Base-by-base conservation (phyloP, 2,113 vertebrate genomes). In the Piprites chloris region DNA sequence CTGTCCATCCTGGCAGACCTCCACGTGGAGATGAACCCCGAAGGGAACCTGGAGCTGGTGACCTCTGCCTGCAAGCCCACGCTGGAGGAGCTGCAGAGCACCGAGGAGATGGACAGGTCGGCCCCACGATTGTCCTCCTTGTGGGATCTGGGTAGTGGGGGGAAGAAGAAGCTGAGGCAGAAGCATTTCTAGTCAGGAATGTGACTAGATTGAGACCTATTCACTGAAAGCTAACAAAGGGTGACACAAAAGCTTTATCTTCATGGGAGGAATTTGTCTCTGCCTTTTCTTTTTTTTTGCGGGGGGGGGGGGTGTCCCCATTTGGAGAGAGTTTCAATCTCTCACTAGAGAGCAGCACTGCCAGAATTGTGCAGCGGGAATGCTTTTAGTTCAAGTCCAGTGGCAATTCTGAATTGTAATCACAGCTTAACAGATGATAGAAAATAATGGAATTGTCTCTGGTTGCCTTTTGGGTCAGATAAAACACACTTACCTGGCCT, bases 1-100 rank as follows among this genome's bases (percentile, higher is more conserved):
- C 35, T 97, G 69, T 89, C 89, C 93, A 82, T 97, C 77, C 33
- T 63, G 61, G 93, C 89, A 0, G 87, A 96, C 2, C 69, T 97
- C 39, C 94, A 91, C 0, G 49, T 95, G 58, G 95, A 96, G 4
- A 89, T 95, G 96, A 96, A 78, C 56, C 61, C 87, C 0, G 89
- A 95, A 8, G 94, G 22, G n/a, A 92, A 96, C 87, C 80, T 97
- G 89, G 94, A 96, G 37, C 28, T 96, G 77, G 84, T 71, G 44
- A 52, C 77, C 56, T 87, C 93, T 23, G 41, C 52, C 84, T 97
- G 96, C 89, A 95, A 75, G 72, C 32, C 94, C 87, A 87, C 39
- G 4, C 0, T 81, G 73, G 84, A 94, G 56, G 94, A 93, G 71
- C 20, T 6, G 18, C 79, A 71, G 81, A 96, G 93, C 89, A 63